Conservation (phyloP, 2,113 vertebrate genomes). For the Malurus cyaneus region DNA sequence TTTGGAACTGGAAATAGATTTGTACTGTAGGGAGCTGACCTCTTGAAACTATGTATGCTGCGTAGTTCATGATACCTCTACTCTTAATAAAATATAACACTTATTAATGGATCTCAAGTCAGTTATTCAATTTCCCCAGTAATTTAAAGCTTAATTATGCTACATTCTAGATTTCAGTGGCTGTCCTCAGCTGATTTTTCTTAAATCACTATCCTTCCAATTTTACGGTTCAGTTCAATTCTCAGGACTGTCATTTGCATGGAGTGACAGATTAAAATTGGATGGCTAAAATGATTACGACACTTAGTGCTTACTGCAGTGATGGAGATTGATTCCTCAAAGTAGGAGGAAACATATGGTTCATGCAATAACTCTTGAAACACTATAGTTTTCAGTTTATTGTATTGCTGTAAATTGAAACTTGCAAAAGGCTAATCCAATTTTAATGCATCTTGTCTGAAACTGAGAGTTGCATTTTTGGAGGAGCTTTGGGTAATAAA, state of each 20-base stretch:
- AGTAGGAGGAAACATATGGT: background rate
- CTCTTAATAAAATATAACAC: conserved; percentile 39
- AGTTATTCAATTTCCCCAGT: conserved; percentile 26
- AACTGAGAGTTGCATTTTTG: background rate
- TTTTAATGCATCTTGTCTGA: background rate
- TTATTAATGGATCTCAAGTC: conserved; percentile 46
- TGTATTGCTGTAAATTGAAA: background rate
- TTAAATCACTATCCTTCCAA: background rate
- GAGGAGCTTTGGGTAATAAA: background rate
- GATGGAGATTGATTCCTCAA: conserved; percentile 5
- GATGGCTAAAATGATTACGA: background rate
- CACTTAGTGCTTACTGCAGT: background rate
- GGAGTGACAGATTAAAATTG: conserved; percentile 36
- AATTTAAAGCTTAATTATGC: conserved; percentile 56
- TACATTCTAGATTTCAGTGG: conserved; percentile 7
- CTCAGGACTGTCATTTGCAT: conserved; percentile 46
- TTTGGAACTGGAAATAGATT: conserved; percentile 7
- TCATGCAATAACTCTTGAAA: background rate
- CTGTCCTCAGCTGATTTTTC: conserved; percentile 44
- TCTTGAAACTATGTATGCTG: background rate
- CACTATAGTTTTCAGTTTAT: background rate
- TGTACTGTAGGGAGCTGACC: conserved; percentile 4
- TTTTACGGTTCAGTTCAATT: conserved; percentile 33
- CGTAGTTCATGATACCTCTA: conserved; percentile 18
- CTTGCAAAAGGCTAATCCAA: background rate